phyloP scores from a whole-genome alignment of 2,113 vertebrate species.

The Syrrhaptes paradoxus region DNA sequence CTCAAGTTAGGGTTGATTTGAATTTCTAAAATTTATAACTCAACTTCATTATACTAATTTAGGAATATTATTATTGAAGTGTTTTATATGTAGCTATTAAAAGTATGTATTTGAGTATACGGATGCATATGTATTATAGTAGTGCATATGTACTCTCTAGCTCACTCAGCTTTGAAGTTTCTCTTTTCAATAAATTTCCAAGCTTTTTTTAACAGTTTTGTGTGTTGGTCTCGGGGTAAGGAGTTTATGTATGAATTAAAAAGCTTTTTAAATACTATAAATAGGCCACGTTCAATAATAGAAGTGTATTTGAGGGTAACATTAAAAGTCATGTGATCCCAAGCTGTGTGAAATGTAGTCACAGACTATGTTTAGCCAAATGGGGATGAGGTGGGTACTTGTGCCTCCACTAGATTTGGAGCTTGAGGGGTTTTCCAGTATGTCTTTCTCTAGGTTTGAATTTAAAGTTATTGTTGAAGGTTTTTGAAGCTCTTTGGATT shows the following conservation, averaged over 20 bases:
- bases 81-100: background rate
- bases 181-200: background rate
- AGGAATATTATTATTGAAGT: background rate
- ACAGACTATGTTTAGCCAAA: background rate
- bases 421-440: background rate
- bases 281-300: background rate
- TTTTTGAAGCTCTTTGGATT: background rate
- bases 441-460: background rate
- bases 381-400: background rate
- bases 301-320: background rate
- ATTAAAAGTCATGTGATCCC: background rate
- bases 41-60: background rate
- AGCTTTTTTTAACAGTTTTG: background rate
- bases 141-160: background rate
- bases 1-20: background rate
- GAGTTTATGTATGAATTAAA: background rate
- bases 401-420: background rate
- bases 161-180: background rate
- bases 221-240: background rate
- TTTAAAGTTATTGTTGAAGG: background rate
- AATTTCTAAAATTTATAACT: background rate
- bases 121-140: fast-evolving
- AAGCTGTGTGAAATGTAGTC: background rate
- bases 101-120: fast-evolving
- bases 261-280: background rate